Evolutionary conservation across 2,888 invertebrate genomes (phyloP).

Genomic region (Apamea crenata): DNA sequence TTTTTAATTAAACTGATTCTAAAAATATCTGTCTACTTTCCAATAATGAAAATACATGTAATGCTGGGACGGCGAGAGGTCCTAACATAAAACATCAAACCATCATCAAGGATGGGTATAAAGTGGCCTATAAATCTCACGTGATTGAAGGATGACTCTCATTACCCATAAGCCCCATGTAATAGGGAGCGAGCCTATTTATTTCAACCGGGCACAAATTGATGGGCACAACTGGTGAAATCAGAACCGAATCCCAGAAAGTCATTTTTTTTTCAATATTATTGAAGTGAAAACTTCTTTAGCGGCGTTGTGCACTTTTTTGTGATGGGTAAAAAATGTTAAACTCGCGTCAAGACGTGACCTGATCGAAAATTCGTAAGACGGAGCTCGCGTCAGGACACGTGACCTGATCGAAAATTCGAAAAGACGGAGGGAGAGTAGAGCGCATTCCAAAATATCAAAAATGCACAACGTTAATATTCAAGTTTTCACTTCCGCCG

Average conservation of each 20-base stretch:
- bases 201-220: not conserved
- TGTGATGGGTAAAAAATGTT: no score
- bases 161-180: not conserved
- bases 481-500: no score
- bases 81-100: not conserved
- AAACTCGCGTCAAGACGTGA: no score
- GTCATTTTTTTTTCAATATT: no score
- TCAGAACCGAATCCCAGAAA: not conserved
- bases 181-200: not conserved
- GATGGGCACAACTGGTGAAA: not conserved
- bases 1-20: not conserved
- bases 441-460: no score
- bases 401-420: no score
- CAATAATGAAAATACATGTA: not conserved
- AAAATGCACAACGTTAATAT: no score
- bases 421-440: no score
- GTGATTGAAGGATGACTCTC: not conserved
- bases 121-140: not conserved
- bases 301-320: no score
- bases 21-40: not conserved
- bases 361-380: no score
- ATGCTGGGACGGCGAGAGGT: not conserved
- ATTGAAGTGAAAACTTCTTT: no score
- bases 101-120: not conserved
- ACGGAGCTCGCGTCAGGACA: no score